Conservation (phyloP, 2,797 vertebrate genomes). For the Peromyscus aztecus region DNA sequence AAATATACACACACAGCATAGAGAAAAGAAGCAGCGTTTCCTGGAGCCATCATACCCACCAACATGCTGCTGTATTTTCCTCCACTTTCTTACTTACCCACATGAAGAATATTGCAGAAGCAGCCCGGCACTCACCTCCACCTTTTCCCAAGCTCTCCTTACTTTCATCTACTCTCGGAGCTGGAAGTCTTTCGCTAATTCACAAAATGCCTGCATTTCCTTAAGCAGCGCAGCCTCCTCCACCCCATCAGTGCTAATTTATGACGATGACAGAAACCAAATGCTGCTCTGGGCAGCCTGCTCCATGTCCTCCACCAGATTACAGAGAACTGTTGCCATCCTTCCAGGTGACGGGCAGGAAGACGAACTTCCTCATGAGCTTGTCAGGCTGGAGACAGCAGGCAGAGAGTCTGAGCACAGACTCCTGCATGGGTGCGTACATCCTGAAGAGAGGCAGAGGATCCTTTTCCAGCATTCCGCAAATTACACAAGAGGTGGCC, state of each 20-base stretch:
- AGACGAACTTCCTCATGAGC: constrained; percentile 76
- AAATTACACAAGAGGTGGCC: constrained; percentile 84
- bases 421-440: constrained; percentile 80
- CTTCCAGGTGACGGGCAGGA: constrained; percentile 80
- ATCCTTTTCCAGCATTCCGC: constrained; percentile 83
- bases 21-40: constrained; percentile 46
- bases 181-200: constrained; percentile 58
- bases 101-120: constrained; percentile 41
- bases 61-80: background rate
- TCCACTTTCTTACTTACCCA: constrained; percentile 73
- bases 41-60: background rate
- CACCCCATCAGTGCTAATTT: constrained; percentile 72
- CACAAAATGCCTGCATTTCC: constrained; percentile 80
- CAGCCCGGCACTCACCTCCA: constrained; percentile 48
- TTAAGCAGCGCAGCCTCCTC: constrained; percentile 26
- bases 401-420: constrained; percentile 78
- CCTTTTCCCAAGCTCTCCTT: constrained; percentile 59
- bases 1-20: background rate
- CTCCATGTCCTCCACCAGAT: constrained; percentile 58
- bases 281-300: constrained; percentile 48
- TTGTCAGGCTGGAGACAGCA: constrained; percentile 78
- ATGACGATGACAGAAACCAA: constrained; percentile 61
- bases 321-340: constrained; percentile 76
- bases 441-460: constrained; percentile 84
- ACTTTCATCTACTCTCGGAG: constrained; percentile 66